Evolutionary conservation across 2,797 vertebrate genomes (phyloP).

Genomic region (Benthosema pterotum): DNA sequence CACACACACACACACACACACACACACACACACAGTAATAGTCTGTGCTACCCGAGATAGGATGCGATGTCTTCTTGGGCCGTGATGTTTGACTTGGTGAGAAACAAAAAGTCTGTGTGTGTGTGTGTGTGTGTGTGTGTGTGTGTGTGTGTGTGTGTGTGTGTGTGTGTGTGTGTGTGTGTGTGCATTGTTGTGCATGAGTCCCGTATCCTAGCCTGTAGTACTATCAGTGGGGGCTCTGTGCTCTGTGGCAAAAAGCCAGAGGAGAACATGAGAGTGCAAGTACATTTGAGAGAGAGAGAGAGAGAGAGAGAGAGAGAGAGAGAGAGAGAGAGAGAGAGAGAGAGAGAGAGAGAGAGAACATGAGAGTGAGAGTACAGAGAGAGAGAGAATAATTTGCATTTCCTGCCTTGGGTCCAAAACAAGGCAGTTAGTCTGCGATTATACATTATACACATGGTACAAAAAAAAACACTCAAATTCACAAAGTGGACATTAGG

Average conservation of each 20-base stretch:
- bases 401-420: too few species aligned
- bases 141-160: conserved; percentile 19
- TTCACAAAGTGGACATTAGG: background rate
- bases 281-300: conserved; percentile 2
- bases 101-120: background rate
- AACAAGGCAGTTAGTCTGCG: background rate
- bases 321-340: background rate
- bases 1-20: background rate
- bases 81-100: background rate
- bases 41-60: conserved; percentile 36
- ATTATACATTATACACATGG: background rate
- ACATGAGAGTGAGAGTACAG: too few species aligned
- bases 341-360: background rate
- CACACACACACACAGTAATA: conserved; percentile 19
- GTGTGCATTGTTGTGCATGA: background rate
- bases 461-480: background rate
- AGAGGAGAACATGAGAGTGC: background rate
- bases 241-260: conserved; percentile 10
- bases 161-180: conserved; percentile 16
- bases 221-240: conserved; percentile 18
- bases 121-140: conserved; percentile 7
- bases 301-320: background rate
- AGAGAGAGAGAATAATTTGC: conserved; percentile 1
- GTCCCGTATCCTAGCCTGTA: conserved; percentile 22
- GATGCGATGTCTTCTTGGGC: conserved; percentile 2